Evolutionary conservation across 2,888 invertebrate genomes (phyloP).

Genomic region (Patella pellucida): DNA sequence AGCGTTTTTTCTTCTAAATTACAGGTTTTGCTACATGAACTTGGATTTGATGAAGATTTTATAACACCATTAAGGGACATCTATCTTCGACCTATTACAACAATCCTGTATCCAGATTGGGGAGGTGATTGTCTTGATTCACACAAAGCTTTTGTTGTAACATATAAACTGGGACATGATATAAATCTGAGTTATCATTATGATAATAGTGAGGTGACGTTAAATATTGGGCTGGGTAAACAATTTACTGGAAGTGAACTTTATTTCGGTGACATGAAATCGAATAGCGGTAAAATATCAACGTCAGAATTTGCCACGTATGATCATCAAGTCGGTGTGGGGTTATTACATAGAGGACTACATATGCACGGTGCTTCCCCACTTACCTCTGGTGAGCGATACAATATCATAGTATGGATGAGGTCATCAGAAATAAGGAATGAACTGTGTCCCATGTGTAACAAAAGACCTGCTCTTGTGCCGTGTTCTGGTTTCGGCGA

Average conservation of each 20-base stretch:
- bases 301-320: constrained; percentile 33
- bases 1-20: constrained; percentile 20
- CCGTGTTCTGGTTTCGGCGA: constrained; percentile 61
- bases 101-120: constrained; percentile 67
- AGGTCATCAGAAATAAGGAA: constrained; percentile 70
- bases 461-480: constrained; percentile 59
- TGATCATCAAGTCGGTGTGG: constrained; percentile 58
- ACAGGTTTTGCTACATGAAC: constrained; percentile 70
- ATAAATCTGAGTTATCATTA: constrained; percentile 70
- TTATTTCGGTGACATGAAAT: constrained; percentile 69
- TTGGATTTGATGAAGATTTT: constrained; percentile 69
- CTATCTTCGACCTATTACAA: constrained; percentile 66
- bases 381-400: constrained; percentile 66
- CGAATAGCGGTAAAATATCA: constrained; percentile 11
- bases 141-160: constrained; percentile 71
- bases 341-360: constrained; percentile 71
- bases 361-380: constrained; percentile 71
- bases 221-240: constrained; percentile 70
- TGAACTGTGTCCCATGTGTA: constrained; percentile 72
- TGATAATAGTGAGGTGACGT: constrained; percentile 72
- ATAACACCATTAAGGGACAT: constrained; percentile 64
- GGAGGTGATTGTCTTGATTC: constrained; percentile 69
- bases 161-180: constrained; percentile 68
- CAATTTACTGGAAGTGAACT: constrained; percentile 69
- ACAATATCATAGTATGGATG: constrained; percentile 73